These are phyloP conservation scores for Phrynocephalus versicolor DNA, from an alignment of 2,113 vertebrate genomes.

Conservation along the genomic window DNA sequence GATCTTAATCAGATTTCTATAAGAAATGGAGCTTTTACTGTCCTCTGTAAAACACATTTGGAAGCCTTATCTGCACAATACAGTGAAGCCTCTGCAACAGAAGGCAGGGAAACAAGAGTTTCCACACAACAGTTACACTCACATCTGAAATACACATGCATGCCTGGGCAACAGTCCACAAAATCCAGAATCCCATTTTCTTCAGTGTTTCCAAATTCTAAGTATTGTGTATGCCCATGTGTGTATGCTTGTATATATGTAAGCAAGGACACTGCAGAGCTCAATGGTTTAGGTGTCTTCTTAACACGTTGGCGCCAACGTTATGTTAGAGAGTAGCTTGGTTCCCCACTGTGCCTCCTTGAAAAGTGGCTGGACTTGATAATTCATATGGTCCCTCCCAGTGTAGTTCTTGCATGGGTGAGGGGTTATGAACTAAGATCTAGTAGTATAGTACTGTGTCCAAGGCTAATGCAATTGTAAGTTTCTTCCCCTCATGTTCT, in stretches of 20 bases:
- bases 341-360: background rate
- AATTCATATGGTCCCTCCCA: too few species aligned
- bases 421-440: too few species aligned
- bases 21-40: background rate
- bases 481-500: too few species aligned
- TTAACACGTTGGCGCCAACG: too few species aligned
- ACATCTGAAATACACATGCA: background rate
- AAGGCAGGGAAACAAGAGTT: background rate
- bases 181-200: background rate
- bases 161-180: background rate
- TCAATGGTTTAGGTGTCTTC: background rate
- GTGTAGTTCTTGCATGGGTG: too few species aligned
- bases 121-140: too few species aligned
- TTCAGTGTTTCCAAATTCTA: background rate
- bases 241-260: background rate
- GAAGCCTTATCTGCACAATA: background rate
- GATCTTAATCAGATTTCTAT: slow-evolving; percentile 1
- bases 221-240: background rate
- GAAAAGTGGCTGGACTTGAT: too few species aligned
- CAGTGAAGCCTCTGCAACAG: background rate
- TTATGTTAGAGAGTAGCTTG: too few species aligned
- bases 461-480: too few species aligned
- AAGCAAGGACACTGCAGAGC: background rate
- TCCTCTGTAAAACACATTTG: background rate
- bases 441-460: too few species aligned